Base-by-base conservation (phyloP, 1,140 invertebrate genomes). In the Euwallacea fornicatus region DNA sequence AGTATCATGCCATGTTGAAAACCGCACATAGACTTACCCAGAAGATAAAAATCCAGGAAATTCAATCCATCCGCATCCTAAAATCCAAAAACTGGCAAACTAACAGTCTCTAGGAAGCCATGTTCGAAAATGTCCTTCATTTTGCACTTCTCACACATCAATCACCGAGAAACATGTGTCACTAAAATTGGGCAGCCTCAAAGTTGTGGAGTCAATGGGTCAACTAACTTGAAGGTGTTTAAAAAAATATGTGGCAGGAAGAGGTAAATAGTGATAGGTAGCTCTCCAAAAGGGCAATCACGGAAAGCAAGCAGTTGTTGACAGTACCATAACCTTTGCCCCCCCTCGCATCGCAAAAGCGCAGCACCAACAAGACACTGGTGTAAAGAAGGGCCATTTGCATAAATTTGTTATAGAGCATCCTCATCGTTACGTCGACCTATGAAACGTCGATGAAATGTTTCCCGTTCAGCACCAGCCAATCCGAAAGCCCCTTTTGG, bases 301-400 rank as follows among this genome's bases (percentile, higher is more conserved):
- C 65, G 58, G n/a, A 63, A 67, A 72, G 59, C 44, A 46, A 46
- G 60, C 47, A 67, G 64, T 67, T 72, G 58, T 67, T 67, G 65
- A 72, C 65, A 67, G 66, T 68, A 67, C 64, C 54, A 64, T 67
- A 72, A 67, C 66, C 66, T 72, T 67, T 68, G 58, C 64, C 71
- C 71, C 65, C 71, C 60, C 66, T 67, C 21, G 66, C 58, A 47
- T 72, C n/a, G 64, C 71, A 72, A 72, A 72, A 72, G 71, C 64
- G 70, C 70, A 72, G 71, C 71, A 72, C 71, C 65, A 72, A 72
- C 63, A 66, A 72, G 71, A 72, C 64, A 68, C 71, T 72, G 71
- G 59, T 68, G 65, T 72, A 67, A 72, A 72, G 71, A 72, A 72
- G 71, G 71, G 71, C 71, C 71, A 72, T 72, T 72, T 72, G 71